Base-by-base conservation (phyloP, 2,113 vertebrate genomes). In the Shinisaurus crocodilurus region DNA sequence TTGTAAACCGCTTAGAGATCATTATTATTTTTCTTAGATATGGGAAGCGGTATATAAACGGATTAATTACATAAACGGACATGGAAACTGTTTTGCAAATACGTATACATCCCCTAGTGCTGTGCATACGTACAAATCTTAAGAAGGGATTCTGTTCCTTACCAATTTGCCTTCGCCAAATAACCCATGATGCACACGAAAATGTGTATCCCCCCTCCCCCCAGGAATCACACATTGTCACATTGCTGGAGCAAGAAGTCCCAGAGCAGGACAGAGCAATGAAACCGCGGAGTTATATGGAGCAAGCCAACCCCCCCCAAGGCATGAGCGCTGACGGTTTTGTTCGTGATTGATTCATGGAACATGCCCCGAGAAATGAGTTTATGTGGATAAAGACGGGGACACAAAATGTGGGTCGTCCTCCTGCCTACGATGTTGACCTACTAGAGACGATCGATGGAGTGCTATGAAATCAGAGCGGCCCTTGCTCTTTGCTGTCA, bases 341-440 rank as follows among this genome's bases (percentile, higher is more conserved):
- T 83, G 50, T 63, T 63, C 27, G 43, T 40, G 94, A 96, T 92
- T 70, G 93, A 96, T 94, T 95, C 86, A 91, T 93, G 95, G 93
- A 94, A 96, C 95, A 95, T 0, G 70, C 92, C 95, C 94, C 86
- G 81, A 94, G 43, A 92, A 93, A 96, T 93, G 6, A 95, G 54
- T 93, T 92, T 90, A 91, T 90, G 93, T 87, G 85, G 87, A 82
- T 74, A 82, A 94, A 92, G 0, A 0, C 70, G 77, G 92, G 32
- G 48, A 82, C 90, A 92, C 81, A 94, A 94, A 96, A 94, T 0
- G 2, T 93, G 84, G 90, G 27, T 27, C 27, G n/a, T 37, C 37
- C 13, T n/a, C 25, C 15, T 57, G 20, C 27, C 92, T 90, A 69
- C 54, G 25, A 57, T 10, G 2, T 4, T 75, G 77, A 87, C 85